phyloP scores from a whole-genome alignment of 2,888 invertebrate species.

The Marronus borbonicus region DNA sequence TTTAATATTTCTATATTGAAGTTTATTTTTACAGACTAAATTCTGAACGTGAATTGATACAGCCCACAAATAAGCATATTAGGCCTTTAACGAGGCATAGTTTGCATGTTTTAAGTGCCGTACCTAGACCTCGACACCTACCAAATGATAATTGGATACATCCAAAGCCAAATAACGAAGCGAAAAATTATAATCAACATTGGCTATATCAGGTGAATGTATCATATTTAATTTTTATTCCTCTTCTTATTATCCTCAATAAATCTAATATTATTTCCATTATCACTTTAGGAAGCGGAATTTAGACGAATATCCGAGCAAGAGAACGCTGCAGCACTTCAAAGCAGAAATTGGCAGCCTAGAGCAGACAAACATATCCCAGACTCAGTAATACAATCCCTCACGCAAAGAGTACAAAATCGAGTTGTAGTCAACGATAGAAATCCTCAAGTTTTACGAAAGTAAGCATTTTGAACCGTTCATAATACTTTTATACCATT shows the following conservation, averaged over 20 bases:
- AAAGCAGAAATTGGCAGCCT: constrained; percentile 66
- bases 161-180: constrained; percentile 74
- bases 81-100: constrained; percentile 82
- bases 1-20: neutral
- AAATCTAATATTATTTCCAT: neutral
- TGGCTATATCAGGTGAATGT: constrained; percentile 87
- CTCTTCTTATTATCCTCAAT: neutral
- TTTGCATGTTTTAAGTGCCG: constrained; percentile 81
- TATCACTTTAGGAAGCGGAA: constrained; percentile 84
- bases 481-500: neutral
- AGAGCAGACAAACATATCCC: constrained; percentile 78
- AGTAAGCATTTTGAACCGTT: constrained; percentile 25
- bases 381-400: constrained; percentile 79
- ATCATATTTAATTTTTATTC: constrained; percentile 35
- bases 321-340: constrained; percentile 66
- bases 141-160: constrained; percentile 82
- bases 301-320: constrained; percentile 80
- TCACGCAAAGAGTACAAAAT: constrained; percentile 81
- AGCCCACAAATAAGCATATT: constrained; percentile 54
- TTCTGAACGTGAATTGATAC: constrained; percentile 56
- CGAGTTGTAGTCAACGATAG: constrained; percentile 65
- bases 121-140: constrained; percentile 83
- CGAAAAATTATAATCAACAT: constrained; percentile 85
- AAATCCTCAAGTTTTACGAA: constrained; percentile 46
- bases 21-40: constrained; percentile 53